Evolutionary conservation across 2,797 vertebrate species (phyloP).

Genomic region (Eospalax fontanierii): DNA sequence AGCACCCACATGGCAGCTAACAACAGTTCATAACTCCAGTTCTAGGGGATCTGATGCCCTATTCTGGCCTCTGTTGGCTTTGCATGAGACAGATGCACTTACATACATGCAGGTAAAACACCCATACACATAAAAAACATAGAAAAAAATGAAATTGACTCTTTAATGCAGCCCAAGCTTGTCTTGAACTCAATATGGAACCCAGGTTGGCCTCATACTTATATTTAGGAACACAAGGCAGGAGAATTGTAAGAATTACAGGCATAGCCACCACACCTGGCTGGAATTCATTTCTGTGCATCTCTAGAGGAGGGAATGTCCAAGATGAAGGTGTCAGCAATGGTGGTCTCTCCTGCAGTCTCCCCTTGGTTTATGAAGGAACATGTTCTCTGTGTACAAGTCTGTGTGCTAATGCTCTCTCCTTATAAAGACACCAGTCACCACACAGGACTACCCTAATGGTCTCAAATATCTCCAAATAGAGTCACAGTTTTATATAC

Average conservation of each 20-base stretch:
- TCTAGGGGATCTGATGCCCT: no score
- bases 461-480: not conserved
- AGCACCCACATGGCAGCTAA: no score
- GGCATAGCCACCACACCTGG: not conserved
- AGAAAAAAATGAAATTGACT: not conserved
- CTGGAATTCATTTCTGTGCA: not conserved
- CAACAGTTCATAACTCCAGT: no score
- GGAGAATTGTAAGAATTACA: not conserved
- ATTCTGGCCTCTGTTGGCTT: no score
- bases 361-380: not conserved
- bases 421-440: no score
- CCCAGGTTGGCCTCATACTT: not conserved
- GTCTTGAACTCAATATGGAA: not conserved
- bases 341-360: not conserved
- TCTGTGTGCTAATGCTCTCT: not conserved
- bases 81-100: no score
- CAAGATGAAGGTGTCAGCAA: not conserved
- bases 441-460: not conserved
- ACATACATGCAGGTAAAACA: no score
- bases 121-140: no score
- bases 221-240: no score
- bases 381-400: not conserved
- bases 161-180: no score
- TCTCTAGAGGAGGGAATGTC: not conserved
- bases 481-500: not conserved